Evolutionary conservation across 2,113 vertebrate species (phyloP), one percentile per base, ranked within the genome.

Genomic region (Aphyosemion australe): DNA sequence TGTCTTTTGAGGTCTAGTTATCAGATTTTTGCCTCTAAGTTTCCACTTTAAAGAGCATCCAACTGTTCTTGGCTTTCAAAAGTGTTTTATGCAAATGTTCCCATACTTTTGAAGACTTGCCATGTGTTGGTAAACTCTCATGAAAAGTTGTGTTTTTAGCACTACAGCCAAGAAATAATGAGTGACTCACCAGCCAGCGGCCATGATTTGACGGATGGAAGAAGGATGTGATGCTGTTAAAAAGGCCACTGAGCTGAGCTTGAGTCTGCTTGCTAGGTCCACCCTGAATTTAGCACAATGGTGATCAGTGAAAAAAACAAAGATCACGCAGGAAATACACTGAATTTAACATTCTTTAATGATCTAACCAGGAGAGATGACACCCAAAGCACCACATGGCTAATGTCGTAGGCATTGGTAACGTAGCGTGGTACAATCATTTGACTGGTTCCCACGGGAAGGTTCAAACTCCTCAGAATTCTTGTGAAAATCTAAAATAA

Each of bases 121-220:
- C 8, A n/a, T n/a, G n/a, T n/a, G n/a, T n/a, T n/a, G n/a, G n/a
- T n/a, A n/a, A n/a, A n/a, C n/a, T n/a, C n/a, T n/a, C n/a, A n/a
- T n/a, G n/a, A 39, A 37, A n/a, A 19, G 3, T 19, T 45, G 31
- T 18, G 46, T 52, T 18, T 39, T 72, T 15, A 14, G 8, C 50
- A 65, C 4, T 19, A 41, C 32, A 52, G 42, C 32, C 13, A 34
- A 52, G n/a, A 2, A 68, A n/a, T n/a, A 2, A 60, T 45, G 61
- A 20, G 16, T 32, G 21, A 92, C 95, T 97, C 89, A 99, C 97
- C 95, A 99, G 88, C 97, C 97, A 99, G 56, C 96, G 95, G 8
- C 97, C 97, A 1, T 98, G 96, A 84, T 98, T 99, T 69, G 97
- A 99, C 46, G 97, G 97, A 74, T 99, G 97, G 57, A 97, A 98